Percentiles rank a stretch among this genome's conserved stretches.
Conservation (phyloP, 2,797 vertebrate genomes). For the Botia almorhae region DNA sequence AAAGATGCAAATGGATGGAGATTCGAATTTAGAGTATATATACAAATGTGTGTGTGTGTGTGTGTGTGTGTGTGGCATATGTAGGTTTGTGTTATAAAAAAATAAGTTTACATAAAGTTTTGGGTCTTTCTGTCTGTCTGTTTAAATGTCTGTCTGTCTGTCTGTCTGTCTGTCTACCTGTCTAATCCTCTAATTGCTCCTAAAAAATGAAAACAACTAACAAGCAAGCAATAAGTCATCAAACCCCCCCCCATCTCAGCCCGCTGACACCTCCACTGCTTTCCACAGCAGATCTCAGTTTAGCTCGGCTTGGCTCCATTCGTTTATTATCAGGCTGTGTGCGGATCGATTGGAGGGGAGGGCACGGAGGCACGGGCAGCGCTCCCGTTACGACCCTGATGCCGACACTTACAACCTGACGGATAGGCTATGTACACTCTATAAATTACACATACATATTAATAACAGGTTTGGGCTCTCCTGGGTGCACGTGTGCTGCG, state of each 20-base stretch:
- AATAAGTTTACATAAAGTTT: too few species aligned
- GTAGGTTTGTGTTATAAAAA: too few species aligned
- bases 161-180: too few species aligned
- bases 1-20: too few species aligned
- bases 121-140: too few species aligned
- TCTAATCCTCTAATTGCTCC: background rate
- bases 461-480: conserved; percentile 51
- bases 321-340: conserved; percentile 58
- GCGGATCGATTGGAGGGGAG: conserved; percentile 59
- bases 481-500: conserved; percentile 13
- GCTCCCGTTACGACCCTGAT: conserved; percentile 59
- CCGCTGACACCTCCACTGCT: too few species aligned
- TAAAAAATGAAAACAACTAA: conserved; percentile 16
- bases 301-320: conserved; percentile 6
- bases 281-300: conserved; percentile 61
- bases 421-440: conserved; percentile 64
- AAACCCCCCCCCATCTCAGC: background rate
- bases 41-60: too few species aligned
- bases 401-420: conserved; percentile 66
- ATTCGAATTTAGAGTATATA: too few species aligned
- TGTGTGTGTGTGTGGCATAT: too few species aligned
- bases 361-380: conserved; percentile 63
- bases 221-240: conserved; percentile 33
- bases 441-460: conserved; percentile 67
- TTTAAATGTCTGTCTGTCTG: too few species aligned